Percentiles rank a stretch among this genome's conserved stretches.
Conservation (phyloP, 2,888 invertebrate genomes). For the Sympetrum striolatum region DNA sequence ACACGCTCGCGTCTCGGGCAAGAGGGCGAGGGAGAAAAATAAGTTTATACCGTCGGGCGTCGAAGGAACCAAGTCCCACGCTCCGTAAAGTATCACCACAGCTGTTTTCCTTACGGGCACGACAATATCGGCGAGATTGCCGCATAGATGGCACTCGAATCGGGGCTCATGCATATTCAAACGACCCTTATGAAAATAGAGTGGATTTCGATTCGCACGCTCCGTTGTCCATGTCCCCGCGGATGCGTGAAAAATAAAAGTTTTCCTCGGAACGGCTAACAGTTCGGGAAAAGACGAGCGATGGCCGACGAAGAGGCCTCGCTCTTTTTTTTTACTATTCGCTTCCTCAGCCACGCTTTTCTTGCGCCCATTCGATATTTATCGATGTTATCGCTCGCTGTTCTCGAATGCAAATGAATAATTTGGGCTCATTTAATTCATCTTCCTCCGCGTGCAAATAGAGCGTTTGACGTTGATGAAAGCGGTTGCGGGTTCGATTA, state of each 20-base stretch:
- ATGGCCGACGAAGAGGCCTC: not conserved
- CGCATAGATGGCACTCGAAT: conserved; percentile 1
- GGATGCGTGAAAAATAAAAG: not conserved
- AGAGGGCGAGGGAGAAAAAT: not conserved
- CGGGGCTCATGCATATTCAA: conserved; percentile 23
- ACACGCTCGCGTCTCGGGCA: not conserved
- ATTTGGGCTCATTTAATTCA: too few species aligned
- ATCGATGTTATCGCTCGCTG: too few species aligned
- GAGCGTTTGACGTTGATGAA: too few species aligned
- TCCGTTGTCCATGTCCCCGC: not conserved
- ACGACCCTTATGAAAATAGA: conserved; percentile 37
- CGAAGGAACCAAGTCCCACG: not conserved
- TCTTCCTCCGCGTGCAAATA: too few species aligned
- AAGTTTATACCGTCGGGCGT: conserved; percentile 15
- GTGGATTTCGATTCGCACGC: conserved; percentile 5
- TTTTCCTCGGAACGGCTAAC: not conserved
- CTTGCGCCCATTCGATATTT: too few species aligned
- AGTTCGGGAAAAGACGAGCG: not conserved
- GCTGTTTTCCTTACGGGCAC: conserved; percentile 41
- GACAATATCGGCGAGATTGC: conserved; percentile 3
- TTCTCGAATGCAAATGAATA: too few species aligned
- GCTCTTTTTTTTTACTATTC: not conserved
- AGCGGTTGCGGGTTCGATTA: too few species aligned
- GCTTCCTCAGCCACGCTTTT: not conserved
- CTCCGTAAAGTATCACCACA: not conserved